Base-by-base conservation (phyloP, 2,113 vertebrate species). In the Atlantisia rogersi region DNA sequence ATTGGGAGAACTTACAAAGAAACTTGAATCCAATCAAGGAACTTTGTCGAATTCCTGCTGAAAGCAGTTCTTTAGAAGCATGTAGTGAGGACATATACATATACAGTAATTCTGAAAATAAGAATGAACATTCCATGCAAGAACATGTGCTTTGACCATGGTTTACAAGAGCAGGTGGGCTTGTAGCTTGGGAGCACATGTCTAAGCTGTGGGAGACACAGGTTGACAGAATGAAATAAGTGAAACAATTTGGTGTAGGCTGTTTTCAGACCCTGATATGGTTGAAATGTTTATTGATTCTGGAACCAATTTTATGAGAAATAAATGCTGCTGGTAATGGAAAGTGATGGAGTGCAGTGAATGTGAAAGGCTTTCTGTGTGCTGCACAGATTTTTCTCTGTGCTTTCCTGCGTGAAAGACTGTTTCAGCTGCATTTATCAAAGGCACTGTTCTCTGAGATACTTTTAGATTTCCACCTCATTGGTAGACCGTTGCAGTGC, bases 1-100 rank as follows among this genome's bases (percentile, higher is more conserved):
- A 42, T 35, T 93, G 90, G 85, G 35, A 29, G 64, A 92, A 81
- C 76, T 78, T 71, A 95, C 76, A 96, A 96, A 94, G 88, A n/a
- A 86, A 44, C 88, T 56, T 5, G 37, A 74, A 90, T 79, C 68
- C 93, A 95, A 83, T 93, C 82, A 93, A 90, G 39, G 15, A 82
- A 91, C 84, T 92, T 62, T 12, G 65, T 79, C 55, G 67, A 85
- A 76, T 65, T 11, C 35, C 68, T 88, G 85, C 82, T 53, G 52
- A 90, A 86, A 95, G 68, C 55, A 75, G 71, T 67, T 67, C 88
- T 86, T 77, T 32, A 80, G 56, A 74, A 79, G 15, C 86, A 90
- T 11, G 28, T 60, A 10, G 82, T 6, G 39, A 88, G 63, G 64
- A 70, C 26, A 15, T 19, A 59, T 3, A 85, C 40, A 82, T 92